Evolutionary conservation across 2,113 vertebrate genomes (phyloP).

Genomic region (Physeter macrocephalus): DNA sequence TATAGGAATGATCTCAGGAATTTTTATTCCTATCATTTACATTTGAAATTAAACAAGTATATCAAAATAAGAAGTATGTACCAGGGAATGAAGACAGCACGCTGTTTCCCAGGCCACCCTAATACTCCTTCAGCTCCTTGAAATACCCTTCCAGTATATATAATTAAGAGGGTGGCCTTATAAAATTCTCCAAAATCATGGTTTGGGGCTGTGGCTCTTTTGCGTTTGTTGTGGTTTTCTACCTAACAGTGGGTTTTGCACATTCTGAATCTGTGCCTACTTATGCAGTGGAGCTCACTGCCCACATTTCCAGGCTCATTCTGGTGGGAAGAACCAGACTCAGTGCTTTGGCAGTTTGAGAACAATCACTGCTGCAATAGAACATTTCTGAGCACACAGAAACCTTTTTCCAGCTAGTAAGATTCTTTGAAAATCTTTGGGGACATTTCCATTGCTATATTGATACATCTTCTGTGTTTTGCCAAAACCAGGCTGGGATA

Average conservation of each 20-base stretch:
- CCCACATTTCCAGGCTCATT: background rate
- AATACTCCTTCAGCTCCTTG: background rate
- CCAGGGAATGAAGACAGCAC: background rate
- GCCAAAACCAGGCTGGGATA: constrained; percentile 33
- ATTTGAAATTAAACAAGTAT: background rate
- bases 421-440: constrained; percentile 42
- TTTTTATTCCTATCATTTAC: background rate
- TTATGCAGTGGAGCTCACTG: background rate
- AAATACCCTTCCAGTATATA: background rate
- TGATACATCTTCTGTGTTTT: constrained; percentile 41
- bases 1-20: background rate
- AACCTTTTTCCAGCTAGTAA: constrained; percentile 1
- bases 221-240: background rate
- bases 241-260: background rate
- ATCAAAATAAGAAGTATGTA: background rate
- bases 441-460: constrained; percentile 28
- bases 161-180: background rate
- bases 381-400: constrained; percentile 16
- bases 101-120: background rate
- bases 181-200: background rate
- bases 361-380: background rate
- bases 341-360: background rate
- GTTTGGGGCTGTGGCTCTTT: background rate
- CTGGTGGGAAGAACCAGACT: background rate
- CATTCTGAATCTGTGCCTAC: background rate